Evolutionary conservation across 2,888 invertebrate species (phyloP).

Genomic region (Nephrotoma flavescens): DNA sequence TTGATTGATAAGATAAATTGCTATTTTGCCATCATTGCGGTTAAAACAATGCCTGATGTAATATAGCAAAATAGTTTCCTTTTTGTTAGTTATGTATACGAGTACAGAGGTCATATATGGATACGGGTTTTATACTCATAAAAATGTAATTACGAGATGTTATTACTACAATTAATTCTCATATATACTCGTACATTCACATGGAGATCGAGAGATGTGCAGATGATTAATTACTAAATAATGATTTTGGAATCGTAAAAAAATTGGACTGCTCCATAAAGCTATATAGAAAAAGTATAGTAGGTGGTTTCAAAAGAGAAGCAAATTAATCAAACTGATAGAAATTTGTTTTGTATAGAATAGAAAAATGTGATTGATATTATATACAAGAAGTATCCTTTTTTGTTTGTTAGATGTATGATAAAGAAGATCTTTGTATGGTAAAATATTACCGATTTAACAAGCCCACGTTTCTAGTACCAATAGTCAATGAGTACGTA

Average conservation of each 20-base stretch:
- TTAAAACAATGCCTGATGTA: background rate
- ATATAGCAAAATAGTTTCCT: background rate
- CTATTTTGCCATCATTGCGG: background rate
- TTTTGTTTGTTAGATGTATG: background rate
- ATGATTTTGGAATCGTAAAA: background rate
- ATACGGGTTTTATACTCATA: background rate
- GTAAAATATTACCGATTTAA: background rate
- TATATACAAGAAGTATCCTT: background rate
- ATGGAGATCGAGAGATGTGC: background rate
- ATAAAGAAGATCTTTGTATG: background rate
- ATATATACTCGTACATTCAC: background rate
- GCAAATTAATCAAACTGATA: background rate
- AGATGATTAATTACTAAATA: background rate
- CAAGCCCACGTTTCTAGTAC: background rate
- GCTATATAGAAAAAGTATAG: background rate
- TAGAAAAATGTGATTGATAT: background rate
- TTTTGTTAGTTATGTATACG: background rate
- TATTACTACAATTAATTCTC: background rate
- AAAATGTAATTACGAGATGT: background rate
- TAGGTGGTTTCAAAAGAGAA: background rate
- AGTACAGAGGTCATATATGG: background rate
- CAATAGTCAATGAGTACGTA: too few relatives aligned
- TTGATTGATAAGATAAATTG: background rate
- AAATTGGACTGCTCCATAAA: background rate
- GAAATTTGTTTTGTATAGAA: background rate